A percentile compares a stretch with the other conserved stretches of the same genome.
Evolutionary conservation across 2,888 invertebrate genomes (phyloP).

Genomic region (Anoplius nigerrimus): DNA sequence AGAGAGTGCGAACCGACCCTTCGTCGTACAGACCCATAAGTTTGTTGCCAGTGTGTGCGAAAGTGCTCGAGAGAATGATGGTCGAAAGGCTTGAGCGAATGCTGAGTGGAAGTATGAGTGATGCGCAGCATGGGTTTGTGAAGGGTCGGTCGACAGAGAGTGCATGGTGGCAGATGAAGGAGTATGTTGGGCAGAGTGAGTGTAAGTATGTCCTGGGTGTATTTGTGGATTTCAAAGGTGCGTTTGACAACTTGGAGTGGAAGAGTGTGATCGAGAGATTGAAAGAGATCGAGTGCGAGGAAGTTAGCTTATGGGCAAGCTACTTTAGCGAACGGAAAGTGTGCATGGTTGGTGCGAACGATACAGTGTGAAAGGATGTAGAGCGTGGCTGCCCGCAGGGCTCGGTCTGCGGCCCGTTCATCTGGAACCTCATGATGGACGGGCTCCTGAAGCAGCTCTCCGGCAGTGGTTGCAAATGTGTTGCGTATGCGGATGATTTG

Average conservation of each 20-base stretch:
- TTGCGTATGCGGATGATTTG: too few species aligned
- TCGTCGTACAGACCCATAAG: constrained; percentile 17
- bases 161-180: background rate
- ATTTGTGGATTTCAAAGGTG: background rate
- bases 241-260: too few species aligned
- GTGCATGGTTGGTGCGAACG: background rate
- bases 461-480: too few species aligned
- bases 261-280: background rate
- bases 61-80: background rate
- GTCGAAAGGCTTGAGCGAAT: background rate
- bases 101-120: background rate
- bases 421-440: background rate
- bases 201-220: background rate
- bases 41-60: background rate
- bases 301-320: too few species aligned
- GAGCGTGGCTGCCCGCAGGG: background rate
- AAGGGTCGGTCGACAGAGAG: background rate
- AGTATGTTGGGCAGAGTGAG: background rate
- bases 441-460: too few species aligned
- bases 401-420: background rate
- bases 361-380: too few species aligned
- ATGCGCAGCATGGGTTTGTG: background rate
- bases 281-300: background rate
- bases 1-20: background rate
- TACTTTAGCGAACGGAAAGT: too few species aligned